Evolutionary conservation across 2,113 vertebrate species (phyloP).

Genomic region (Illadopsis cleaveri): DNA sequence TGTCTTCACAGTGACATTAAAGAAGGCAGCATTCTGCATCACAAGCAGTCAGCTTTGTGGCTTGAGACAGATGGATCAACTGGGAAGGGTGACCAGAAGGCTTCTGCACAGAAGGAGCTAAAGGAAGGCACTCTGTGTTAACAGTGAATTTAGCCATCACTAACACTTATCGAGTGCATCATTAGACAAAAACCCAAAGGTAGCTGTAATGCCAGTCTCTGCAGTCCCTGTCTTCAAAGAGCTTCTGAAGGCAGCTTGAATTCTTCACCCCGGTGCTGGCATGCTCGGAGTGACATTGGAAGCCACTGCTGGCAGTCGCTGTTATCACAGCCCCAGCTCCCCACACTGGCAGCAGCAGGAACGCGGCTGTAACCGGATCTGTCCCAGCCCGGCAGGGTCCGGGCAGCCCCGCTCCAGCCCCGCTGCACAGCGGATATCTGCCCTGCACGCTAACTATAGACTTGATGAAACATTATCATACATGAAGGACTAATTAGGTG

Average conservation of each 20-base stretch:
- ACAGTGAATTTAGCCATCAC: not conserved
- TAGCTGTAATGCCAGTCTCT: not conserved
- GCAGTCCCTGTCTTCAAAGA: not conserved
- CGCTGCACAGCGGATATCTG: not conserved
- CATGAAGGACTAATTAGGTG: constrained; percentile 71
- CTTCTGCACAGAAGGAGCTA: not conserved
- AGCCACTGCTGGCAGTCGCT: not conserved
- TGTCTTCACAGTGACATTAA: not conserved
- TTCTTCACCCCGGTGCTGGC: not conserved
- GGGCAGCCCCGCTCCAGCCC: not conserved
- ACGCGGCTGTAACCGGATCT: not conserved
- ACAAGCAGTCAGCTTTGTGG: not conserved
- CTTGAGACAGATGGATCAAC: not conserved
- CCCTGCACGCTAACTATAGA: not conserved
- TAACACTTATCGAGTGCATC: not conserved
- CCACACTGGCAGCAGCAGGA: constrained; percentile 5
- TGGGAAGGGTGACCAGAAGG: not conserved
- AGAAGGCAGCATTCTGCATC: not conserved
- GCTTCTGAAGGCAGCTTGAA: constrained; percentile 25
- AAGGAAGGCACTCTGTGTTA: not conserved
- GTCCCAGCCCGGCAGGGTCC: not conserved
- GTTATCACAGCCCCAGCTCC: not conserved
- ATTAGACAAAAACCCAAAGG: not conserved
- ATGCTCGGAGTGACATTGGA: not conserved
- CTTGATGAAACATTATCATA: constrained; percentile 66